A percentile compares a stretch with the other conserved stretches of the same genome.
phyloP scores from a whole-genome alignment of 1,140 invertebrate species.

The Achroia grisella region DNA sequence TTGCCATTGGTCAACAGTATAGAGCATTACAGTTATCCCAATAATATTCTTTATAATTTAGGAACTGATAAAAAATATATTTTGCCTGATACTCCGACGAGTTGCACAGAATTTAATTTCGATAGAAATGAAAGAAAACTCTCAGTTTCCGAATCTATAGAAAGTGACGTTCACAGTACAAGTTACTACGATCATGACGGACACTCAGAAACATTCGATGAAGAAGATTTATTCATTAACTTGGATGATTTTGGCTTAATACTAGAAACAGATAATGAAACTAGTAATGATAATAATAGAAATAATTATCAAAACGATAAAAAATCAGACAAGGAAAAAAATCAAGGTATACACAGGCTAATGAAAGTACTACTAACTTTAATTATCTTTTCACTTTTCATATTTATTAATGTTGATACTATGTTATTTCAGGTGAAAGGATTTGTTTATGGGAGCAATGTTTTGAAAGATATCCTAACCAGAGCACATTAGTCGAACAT shows the following conservation, averaged over 20 bases:
- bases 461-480: conserved; percentile 83
- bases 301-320: conserved; percentile 19
- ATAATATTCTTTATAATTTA: conserved; percentile 60
- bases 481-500: conserved; percentile 88
- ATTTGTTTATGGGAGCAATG: conserved; percentile 91
- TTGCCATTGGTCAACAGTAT: conserved; percentile 44
- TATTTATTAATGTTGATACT: conserved; percentile 1
- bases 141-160: conserved; percentile 58
- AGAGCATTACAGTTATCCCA: conserved; percentile 65
- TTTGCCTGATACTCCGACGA: conserved; percentile 57
- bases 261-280: conserved; percentile 43
- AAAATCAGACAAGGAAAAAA: conserved; percentile 38
- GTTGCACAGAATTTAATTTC: conserved; percentile 60
- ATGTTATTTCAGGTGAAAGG: conserved; percentile 61
- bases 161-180: conserved; percentile 54
- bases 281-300: conserved; percentile 6
- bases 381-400: too few species aligned
- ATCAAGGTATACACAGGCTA: conserved; percentile 44
- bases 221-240: conserved; percentile 62
- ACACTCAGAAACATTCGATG: conserved; percentile 58
- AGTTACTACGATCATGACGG: conserved; percentile 63
- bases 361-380: background rate
- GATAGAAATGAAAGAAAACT: conserved; percentile 48
- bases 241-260: conserved; percentile 56
- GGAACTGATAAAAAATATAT: conserved; percentile 46